Evolutionary conservation across 2,797 vertebrate genomes (phyloP), one percentile per base, ranked within the genome.

Genomic region (Clarias platycephalus): DNA sequence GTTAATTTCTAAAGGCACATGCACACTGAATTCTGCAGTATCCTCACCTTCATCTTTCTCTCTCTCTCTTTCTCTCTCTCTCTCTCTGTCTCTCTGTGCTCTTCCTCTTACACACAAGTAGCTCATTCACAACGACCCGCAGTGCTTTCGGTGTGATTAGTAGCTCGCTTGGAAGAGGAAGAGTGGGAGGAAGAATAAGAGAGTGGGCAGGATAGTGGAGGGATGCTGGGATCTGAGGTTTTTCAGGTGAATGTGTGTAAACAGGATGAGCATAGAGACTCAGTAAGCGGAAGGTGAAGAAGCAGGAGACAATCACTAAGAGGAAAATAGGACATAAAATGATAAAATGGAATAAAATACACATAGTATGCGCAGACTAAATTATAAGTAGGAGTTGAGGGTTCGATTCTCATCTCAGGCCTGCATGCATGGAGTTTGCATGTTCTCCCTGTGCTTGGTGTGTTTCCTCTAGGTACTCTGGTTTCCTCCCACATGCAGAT

Each of bases 61-160:
- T 1, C 4, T 62, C 37, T 37, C 64, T 57, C 80, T 68, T 63
- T 53, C 26, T 55, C 40, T 24, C 37, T 37, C 64, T 57, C 80
- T 68, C 79, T 53, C 26, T 55, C 40, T 24, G 22, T 81, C 16
- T 66, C 78, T 53, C 40, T 80, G 15, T 67, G 16, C 40, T 66
- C 63, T 49, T 55, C 40, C 63, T 53, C 26, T 57, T 67, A 60
- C 67, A 83, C 76, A 77, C 81, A 71, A 70, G 60, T n/a, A 8
- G 64, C 66, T 82, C 74, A 82, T 82, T 82, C 84, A 86, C 37
- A 55, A 53, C 15, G n/a, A 66, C 63, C 44, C 49, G 63, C 80
- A 26, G 64, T 53, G 72, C 57, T 20, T 71, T 34, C 22, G 49
- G 64, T 28, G 80, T 71, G n/a, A 44, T 60, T 74, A 76, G 70